phyloP scores from a whole-genome alignment of 2,797 vertebrate genomes.

The Sphaeramia orbicularis region DNA sequence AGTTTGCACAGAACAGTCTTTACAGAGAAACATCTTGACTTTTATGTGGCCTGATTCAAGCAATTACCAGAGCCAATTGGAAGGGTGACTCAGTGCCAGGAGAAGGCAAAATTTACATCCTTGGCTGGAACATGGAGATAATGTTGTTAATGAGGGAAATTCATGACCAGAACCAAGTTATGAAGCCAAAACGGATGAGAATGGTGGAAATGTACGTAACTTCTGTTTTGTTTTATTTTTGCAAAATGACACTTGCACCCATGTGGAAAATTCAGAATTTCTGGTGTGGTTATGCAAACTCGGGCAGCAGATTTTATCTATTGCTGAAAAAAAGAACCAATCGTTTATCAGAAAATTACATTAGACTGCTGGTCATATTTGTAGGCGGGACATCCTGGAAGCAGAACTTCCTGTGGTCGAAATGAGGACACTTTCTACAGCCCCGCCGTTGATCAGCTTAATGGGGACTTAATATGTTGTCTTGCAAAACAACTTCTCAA shows the following conservation, averaged over 20 bases:
- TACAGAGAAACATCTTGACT: constrained; percentile 62
- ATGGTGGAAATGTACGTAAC: constrained; percentile 47
- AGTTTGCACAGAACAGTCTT: constrained; percentile 49
- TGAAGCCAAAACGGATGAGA: constrained; percentile 57
- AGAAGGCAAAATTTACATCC: constrained; percentile 68
- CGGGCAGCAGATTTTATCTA: not conserved
- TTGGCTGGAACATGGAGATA: constrained; percentile 66
- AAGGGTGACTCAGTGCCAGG: constrained; percentile 63
- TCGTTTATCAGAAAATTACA: constrained; percentile 32
- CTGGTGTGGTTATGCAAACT: constrained; percentile 43
- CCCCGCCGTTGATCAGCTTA: constrained; percentile 75
- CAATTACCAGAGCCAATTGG: constrained; percentile 72
- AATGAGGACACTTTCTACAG: constrained; percentile 70
- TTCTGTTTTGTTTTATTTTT: constrained; percentile 17
- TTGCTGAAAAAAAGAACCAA: constrained; percentile 1
- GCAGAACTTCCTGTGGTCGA: constrained; percentile 41
- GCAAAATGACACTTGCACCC: constrained; percentile 24
- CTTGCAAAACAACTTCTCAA: constrained; percentile 78
- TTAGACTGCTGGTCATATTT: constrained; percentile 37
- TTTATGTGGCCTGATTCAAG: constrained; percentile 69
- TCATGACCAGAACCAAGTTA: constrained; percentile 71
- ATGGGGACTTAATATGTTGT: constrained; percentile 74
- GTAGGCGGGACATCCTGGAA: constrained; percentile 26
- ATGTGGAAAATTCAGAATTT: constrained; percentile 44
- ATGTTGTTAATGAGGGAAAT: constrained; percentile 74